Base-by-base conservation (phyloP, 23 tunicate species). In the Trididemnum miniatum region DNA sequence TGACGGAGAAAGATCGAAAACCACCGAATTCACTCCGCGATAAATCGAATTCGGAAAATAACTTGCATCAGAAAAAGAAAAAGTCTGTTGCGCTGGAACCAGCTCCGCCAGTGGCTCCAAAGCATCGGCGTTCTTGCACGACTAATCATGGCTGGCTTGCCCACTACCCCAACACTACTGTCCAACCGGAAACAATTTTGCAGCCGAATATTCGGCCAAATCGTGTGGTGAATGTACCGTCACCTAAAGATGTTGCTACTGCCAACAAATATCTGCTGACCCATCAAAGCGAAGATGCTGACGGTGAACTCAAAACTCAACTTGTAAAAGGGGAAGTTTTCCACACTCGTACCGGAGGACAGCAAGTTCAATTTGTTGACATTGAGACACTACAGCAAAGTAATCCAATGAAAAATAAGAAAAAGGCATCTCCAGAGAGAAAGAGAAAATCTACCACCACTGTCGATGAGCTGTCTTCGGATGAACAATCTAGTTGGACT, bases 331-430 rank as follows among this genome's bases (percentile, higher is more conserved):
- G 88, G 35, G 84, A 35, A 18, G 57, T 96, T 24, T 83, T 87
- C 65, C 97, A 80, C 49, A 96, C 99, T 5, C 82, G 94, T 28
- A 65, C 94, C n/a, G 99, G 99, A 9, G 99, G 99, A 5, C 92
- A 87, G 49, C 99, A 96, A 78, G 99, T 96, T 25, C 98, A 93
- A 65, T 93, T 93, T 72, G 93, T 93, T 24, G 98, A 93, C 63
- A 85, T 93, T 49, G 98, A 93, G 65, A 93, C 98, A 34, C 35
- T 93, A 65, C 82, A 84, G 29, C 98, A 93, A 80, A 71, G 77
- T 49, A 92, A 93, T 54, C 98, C 98, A 5, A 65, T 84, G 63
- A 85, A 85, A 5, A 50, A 63, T 0, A 57, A 63, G 12, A n/a
- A n/a, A n/a, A 85, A 92, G 38, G 67, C 59, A 23, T 33, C 86